These are phyloP conservation scores for Platycercus adscitus DNA, from an alignment of 2,113 vertebrate genomes.

Conservation along the genomic window DNA sequence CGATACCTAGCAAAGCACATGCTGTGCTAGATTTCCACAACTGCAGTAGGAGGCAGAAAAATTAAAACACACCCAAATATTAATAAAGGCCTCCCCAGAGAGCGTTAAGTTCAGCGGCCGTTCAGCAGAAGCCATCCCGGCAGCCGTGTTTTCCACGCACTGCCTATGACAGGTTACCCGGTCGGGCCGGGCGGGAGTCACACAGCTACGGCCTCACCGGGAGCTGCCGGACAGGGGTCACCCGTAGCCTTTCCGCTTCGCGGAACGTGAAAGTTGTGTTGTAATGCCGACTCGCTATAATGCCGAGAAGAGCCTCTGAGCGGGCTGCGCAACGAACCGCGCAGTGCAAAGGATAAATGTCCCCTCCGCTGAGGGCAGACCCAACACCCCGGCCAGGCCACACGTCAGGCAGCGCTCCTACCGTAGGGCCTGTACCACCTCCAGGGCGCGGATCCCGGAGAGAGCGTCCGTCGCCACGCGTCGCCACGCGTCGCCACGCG, in stretches of 20 bases:
- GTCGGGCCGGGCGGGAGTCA: too few species aligned
- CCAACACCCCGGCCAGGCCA: not conserved
- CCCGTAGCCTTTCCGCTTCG: not conserved
- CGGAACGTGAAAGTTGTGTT: accelerated
- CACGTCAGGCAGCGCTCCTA: not conserved
- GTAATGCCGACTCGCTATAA: not conserved
- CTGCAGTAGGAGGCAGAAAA: accelerated
- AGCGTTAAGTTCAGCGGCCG: not conserved
- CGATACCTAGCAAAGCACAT: accelerated
- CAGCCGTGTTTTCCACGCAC: accelerated
- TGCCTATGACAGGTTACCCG: accelerated
- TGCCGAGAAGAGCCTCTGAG: not conserved
- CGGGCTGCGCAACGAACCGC: not conserved
- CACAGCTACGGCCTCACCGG: not conserved
- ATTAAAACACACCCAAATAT: too few species aligned
- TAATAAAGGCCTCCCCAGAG: not conserved
- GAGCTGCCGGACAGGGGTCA: not conserved
- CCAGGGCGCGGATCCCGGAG: not conserved
- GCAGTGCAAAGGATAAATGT: not conserved
- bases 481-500: too few species aligned
- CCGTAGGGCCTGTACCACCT: not conserved
- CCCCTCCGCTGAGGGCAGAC: not conserved
- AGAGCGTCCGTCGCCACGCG: not conserved
- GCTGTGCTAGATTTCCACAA: not conserved
- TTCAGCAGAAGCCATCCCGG: not conserved